Evolutionary conservation across 2,888 invertebrate genomes (phyloP).

Genomic region (Apotomis turbidana): DNA sequence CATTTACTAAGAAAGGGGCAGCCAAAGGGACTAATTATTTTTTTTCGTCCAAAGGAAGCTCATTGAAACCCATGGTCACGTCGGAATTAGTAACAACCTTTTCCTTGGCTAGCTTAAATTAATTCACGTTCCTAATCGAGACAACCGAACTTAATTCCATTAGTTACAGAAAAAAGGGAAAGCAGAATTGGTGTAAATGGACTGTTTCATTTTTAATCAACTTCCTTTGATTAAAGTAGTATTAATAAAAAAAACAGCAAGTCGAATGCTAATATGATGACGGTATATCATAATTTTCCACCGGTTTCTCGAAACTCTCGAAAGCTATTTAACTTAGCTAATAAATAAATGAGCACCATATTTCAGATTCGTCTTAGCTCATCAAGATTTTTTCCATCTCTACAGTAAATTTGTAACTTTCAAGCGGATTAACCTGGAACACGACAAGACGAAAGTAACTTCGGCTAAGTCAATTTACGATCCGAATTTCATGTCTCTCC

Average conservation of each 20-base stretch:
- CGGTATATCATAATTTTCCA: not conserved
- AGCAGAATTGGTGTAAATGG: not conserved
- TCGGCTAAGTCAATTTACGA: conserved; percentile 68
- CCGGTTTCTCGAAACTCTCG: not conserved
- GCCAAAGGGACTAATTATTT: conserved; percentile 53
- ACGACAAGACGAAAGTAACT: conserved; percentile 54
- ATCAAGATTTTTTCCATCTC: conserved; percentile 46
- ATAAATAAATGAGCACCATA: conserved; percentile 46
- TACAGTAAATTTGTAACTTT: conserved; percentile 53
- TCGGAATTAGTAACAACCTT: conserved; percentile 54
- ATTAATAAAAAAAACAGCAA: not conserved
- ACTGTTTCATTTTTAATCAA: not conserved
- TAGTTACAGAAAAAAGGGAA: conserved; percentile 42
- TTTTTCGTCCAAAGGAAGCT: conserved; percentile 50
- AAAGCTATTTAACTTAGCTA: conserved; percentile 41
- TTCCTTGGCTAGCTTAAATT: conserved; percentile 58
- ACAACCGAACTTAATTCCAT: conserved; percentile 49
- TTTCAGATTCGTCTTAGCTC: conserved; percentile 41
- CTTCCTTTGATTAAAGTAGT: not conserved
- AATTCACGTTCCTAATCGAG: conserved; percentile 54
- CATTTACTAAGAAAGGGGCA: conserved; percentile 49
- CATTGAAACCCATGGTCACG: conserved; percentile 57
- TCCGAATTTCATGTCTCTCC: conserved; percentile 55
- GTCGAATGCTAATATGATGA: conserved; percentile 4
- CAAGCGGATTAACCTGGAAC: conserved; percentile 54